A percentile compares a stretch with the other conserved stretches of the same genome.
Conservation (phyloP, 2,113 vertebrate genomes). For the Hippopotamus amphibius region DNA sequence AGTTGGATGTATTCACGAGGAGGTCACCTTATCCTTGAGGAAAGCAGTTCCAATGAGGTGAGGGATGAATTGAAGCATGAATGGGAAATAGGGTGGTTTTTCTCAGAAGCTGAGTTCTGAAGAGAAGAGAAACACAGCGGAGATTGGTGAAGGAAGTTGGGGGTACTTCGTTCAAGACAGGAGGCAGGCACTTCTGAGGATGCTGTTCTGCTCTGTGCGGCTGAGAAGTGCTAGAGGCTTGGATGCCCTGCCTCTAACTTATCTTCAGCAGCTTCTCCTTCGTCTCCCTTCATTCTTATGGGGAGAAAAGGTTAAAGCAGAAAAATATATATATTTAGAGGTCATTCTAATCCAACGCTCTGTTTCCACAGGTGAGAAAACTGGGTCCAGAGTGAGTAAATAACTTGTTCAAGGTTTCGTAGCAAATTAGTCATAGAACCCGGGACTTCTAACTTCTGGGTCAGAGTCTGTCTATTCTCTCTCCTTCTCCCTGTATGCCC, state of each 20-base stretch:
- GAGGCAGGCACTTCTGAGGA: neutral
- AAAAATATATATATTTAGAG: neutral
- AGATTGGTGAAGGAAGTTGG: neutral
- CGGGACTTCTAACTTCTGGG: neutral
- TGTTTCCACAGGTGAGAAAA: neutral
- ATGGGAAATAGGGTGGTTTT: neutral
- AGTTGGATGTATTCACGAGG: neutral
- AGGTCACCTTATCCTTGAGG: neutral
- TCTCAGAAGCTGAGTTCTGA: neutral
- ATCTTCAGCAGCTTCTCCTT: neutral
- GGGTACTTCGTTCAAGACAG: neutral
- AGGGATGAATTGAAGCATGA: neutral
- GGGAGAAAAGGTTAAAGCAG: neutral
- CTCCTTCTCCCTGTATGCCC: neutral
- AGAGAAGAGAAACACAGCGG: neutral
- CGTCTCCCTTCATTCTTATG: neutral
- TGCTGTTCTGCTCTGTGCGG: neutral
- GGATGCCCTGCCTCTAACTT: neutral
- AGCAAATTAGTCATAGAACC: neutral
- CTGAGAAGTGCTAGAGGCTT: neutral
- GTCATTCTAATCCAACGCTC: neutral
- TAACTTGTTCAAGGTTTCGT: neutral
- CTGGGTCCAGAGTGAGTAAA: neutral
- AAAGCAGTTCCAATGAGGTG: neutral
- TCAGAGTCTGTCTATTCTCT: neutral